Evolutionary conservation across 2,797 vertebrate species (phyloP).

Genomic region (Gymnodraco acuticeps): DNA sequence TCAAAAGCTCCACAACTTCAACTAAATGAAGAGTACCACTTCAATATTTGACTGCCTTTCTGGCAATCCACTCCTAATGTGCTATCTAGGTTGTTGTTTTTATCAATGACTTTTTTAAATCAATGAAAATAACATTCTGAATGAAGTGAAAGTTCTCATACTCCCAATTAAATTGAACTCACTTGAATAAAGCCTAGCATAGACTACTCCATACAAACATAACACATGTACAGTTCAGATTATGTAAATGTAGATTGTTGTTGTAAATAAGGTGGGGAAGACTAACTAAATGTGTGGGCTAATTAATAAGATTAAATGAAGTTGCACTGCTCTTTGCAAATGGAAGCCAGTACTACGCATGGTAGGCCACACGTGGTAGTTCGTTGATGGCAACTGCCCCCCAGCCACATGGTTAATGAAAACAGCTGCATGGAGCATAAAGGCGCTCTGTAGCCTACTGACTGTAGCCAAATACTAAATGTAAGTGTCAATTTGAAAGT

Average conservation of each 20-base stretch:
- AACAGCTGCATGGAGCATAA: constrained; percentile 58
- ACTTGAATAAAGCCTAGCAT: neutral
- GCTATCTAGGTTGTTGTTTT: neutral
- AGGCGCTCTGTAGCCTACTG: neutral
- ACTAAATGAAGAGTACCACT: neutral
- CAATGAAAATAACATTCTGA: no score
- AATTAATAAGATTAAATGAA: neutral
- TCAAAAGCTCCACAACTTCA: neutral
- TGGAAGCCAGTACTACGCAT: neutral
- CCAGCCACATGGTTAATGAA: constrained; percentile 66
- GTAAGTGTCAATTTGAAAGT: neutral
- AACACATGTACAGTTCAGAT: no score
- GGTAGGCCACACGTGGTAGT: constrained; percentile 30
- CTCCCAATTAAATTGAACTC: neutral
- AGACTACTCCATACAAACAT: neutral
- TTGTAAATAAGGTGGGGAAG: neutral
- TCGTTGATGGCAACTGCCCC: constrained; percentile 31
- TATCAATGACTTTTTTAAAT: neutral
- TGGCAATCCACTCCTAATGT: neutral
- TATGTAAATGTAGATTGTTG: neutral
- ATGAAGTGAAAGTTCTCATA: neutral
- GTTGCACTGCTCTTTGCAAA: neutral
- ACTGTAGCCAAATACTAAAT: no score
- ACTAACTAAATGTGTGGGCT: neutral
- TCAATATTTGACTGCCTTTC: no score